Conservation (phyloP, 2,888 invertebrate genomes). For the Platerodrilus igneus region DNA sequence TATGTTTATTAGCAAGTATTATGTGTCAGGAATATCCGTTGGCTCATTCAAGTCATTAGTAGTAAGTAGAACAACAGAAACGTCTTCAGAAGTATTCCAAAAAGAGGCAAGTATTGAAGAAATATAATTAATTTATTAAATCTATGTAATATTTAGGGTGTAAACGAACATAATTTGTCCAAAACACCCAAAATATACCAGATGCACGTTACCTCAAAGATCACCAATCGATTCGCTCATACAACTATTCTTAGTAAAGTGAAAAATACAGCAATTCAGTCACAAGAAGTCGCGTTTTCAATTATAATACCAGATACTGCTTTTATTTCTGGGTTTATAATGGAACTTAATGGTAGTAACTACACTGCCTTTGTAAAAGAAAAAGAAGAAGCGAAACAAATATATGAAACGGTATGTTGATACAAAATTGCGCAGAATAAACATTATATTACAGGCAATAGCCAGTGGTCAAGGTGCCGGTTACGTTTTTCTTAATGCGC, state of each 20-base stretch:
- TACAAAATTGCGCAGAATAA: background rate
- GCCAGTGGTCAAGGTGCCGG: conserved; percentile 57
- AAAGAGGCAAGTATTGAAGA: no score
- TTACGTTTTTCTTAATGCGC: conserved; percentile 58
- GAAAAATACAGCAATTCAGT: conserved; percentile 54
- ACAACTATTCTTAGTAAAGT: conserved; percentile 62
- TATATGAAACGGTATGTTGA: conserved; percentile 42
- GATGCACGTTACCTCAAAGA: conserved; percentile 58
- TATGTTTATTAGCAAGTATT: no score
- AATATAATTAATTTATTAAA: no score
- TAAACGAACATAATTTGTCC: background rate
- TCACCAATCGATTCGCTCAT: conserved; percentile 61
- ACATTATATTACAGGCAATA: conserved; percentile 47
- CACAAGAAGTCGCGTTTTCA: conserved; percentile 62
- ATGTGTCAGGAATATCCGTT: no score
- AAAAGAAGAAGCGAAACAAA: conserved; percentile 57
- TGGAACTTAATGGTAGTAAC: conserved; percentile 60
- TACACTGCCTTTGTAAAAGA: conserved; percentile 63
- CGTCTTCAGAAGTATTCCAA: no score
- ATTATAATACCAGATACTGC: conserved; percentile 65
- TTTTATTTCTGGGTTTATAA: conserved; percentile 64
- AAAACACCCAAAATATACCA: conserved; percentile 52
- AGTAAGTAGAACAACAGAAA: no score
- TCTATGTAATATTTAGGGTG: no score
- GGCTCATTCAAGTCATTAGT: no score